Percentiles rank a stretch among this genome's conserved stretches.
Conservation (phyloP, 35 echinoderm and acorn worm genomes). For the Patiria miniata region DNA sequence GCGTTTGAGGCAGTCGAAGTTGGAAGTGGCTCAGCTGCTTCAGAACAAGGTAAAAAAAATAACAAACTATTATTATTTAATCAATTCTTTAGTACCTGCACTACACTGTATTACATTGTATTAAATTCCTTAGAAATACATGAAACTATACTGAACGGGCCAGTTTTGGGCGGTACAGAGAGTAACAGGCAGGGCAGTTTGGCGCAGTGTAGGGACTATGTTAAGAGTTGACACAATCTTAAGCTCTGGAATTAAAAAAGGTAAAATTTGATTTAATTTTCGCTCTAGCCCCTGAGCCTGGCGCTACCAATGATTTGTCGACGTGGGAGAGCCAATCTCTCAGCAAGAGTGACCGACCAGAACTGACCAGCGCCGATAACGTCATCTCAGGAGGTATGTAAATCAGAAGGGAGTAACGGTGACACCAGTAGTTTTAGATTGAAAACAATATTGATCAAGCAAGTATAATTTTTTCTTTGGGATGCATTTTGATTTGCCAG, state of each 20-base stretch:
- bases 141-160: too few relatives aligned
- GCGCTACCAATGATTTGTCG: constrained; percentile 65
- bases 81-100: too few relatives aligned
- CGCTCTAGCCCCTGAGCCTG: constrained; percentile 66
- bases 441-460: not conserved
- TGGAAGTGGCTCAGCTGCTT: constrained; percentile 57
- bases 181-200: too few relatives aligned
- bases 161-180: too few relatives aligned
- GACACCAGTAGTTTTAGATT: not conserved
- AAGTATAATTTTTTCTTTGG: not conserved
- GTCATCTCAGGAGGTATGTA: constrained; percentile 91
- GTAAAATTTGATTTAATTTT: too few relatives aligned
- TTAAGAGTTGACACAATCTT: too few relatives aligned
- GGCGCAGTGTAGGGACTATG: too few relatives aligned
- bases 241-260: too few relatives aligned
- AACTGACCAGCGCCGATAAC: constrained; percentile 87
- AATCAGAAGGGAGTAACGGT: not conserved
- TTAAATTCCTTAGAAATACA: too few relatives aligned
- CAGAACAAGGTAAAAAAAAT: constrained; percentile 73
- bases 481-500: constrained; percentile 17
- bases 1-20: constrained; percentile 71
- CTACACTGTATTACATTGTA: too few relatives aligned
- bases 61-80: too few relatives aligned
- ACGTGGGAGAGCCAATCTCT: constrained; percentile 74
- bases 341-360: constrained; percentile 92